Conservation (phyloP, 1,140 invertebrate species). For the Homarus americanus region DNA sequence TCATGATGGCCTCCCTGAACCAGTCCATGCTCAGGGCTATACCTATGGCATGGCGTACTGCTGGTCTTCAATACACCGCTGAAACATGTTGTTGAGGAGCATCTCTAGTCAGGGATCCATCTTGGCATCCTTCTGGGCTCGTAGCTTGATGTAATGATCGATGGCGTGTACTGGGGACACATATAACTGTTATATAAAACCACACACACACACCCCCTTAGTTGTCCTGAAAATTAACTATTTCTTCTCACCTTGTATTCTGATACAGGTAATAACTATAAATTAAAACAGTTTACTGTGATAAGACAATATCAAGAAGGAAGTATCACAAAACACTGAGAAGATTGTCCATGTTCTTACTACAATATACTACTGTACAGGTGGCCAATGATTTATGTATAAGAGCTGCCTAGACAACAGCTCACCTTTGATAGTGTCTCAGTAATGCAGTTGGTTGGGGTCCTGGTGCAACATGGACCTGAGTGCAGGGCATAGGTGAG, state of each 20-base stretch:
- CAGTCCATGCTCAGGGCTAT: constrained; percentile 98
- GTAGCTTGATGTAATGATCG: constrained; percentile 94
- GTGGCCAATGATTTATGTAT: constrained; percentile 14
- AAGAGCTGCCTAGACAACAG: no score
- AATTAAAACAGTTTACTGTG: no score
- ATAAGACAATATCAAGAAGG: no score
- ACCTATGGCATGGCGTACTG: constrained; percentile 96
- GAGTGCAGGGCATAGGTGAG: constrained; percentile 94
- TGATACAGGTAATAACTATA: no score
- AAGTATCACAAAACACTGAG: no score
- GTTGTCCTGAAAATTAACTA: no score
- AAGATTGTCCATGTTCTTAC: no score
- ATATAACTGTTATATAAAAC: no score
- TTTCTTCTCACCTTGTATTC: no score
- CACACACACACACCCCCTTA: no score
- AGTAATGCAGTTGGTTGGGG: constrained; percentile 95
- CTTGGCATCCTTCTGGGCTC: constrained; percentile 82
- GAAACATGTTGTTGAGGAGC: constrained; percentile 98
- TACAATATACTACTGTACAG: no score
- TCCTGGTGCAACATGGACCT: constrained; percentile 97
- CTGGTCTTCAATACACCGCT: constrained; percentile 93
- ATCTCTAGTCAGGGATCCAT: constrained; percentile 94
- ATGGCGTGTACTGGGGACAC: constrained; percentile 90
- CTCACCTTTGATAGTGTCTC: constrained; percentile 94
- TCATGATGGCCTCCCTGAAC: constrained; percentile 93